Conservation (phyloP, 2,797 vertebrate species). For the Clarias laeviceps region DNA sequence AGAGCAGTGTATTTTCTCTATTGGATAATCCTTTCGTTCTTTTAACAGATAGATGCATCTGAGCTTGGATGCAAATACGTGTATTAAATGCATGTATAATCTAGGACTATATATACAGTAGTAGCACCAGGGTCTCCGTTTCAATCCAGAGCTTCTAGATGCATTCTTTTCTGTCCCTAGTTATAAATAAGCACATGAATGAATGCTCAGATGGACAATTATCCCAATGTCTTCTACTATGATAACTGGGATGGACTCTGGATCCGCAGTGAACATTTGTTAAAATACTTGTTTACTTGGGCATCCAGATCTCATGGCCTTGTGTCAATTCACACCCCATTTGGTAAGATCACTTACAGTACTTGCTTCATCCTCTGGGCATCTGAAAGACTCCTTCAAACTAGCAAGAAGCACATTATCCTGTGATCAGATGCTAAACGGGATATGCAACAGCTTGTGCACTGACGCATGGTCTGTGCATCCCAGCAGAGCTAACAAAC, state of each 20-base stretch:
- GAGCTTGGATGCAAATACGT: background rate
- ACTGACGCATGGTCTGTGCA: constrained; percentile 4
- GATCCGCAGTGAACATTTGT: background rate
- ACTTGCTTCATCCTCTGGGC: background rate
- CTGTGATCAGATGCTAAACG: constrained; percentile 36
- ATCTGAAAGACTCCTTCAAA: constrained; percentile 22
- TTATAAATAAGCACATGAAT: background rate
- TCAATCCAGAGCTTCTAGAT: background rate
- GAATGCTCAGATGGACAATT: background rate
- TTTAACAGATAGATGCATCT: background rate
- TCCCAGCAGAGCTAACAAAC: constrained; percentile 4
- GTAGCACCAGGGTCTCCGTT: background rate
- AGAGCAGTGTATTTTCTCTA: background rate
- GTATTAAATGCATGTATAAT: background rate
- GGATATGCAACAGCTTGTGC: background rate
- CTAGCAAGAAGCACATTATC: constrained; percentile 12
- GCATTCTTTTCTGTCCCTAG: background rate
- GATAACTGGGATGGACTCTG: background rate
- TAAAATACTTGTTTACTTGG: background rate
- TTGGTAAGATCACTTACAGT: background rate
- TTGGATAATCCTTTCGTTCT: background rate
- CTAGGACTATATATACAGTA: background rate
- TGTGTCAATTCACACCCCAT: background rate
- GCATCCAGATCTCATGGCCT: background rate
- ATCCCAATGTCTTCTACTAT: background rate